Conservation (phyloP, 2,113 vertebrate genomes). For the Melanerpes aurifrons region DNA sequence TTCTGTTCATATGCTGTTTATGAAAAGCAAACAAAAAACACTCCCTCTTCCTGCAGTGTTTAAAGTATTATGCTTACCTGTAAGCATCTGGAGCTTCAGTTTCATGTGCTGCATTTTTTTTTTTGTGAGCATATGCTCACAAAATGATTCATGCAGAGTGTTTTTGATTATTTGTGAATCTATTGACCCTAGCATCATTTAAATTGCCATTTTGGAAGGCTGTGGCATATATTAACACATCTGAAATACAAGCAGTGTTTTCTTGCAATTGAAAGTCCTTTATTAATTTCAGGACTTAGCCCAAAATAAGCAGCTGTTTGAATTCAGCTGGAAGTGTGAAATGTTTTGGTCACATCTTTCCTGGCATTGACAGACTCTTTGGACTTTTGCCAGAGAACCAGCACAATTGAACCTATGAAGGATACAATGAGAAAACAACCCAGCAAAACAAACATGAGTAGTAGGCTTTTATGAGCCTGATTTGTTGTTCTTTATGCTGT, state of each 20-base stretch:
- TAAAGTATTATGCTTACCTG: conserved; percentile 17
- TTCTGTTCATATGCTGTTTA: conserved; percentile 12
- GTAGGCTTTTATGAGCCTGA: neutral
- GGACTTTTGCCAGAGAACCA: neutral
- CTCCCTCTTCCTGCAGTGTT: neutral
- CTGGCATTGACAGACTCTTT: neutral
- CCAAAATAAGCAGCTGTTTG: conserved; percentile 17
- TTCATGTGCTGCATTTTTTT: neutral
- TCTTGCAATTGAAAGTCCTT: neutral
- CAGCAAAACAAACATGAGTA: neutral
- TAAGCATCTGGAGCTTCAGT: neutral
- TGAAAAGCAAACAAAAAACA: neutral
- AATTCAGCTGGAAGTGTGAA: neutral
- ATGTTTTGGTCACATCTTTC: conserved; percentile 28
- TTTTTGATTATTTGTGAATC: conserved; percentile 31
- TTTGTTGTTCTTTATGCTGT: neutral
- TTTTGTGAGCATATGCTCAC: neutral
- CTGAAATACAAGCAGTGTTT: conserved; percentile 16
- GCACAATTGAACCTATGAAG: neutral
- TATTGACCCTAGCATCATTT: neutral
- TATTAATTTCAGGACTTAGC: conserved; percentile 1
- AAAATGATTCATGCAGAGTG: neutral
- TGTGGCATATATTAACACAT: neutral
- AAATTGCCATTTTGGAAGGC: neutral
- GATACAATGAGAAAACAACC: neutral